Evolutionary conservation across 2,888 invertebrate species (phyloP), one percentile per base, ranked within the genome.

Genomic region (Eupithecia pulchellata): DNA sequence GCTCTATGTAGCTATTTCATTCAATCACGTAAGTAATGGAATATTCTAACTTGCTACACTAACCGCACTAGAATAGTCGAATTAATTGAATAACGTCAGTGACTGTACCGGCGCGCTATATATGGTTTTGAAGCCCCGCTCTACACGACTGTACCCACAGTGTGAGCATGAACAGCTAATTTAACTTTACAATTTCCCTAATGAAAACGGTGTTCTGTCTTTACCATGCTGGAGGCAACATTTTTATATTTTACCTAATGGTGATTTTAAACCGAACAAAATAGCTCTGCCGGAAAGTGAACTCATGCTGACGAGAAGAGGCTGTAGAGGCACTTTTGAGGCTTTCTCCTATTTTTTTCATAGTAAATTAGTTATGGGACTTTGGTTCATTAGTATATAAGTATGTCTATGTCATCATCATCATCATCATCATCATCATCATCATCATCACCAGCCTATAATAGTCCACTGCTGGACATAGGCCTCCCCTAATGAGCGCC

Each of bases 131-230:
- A 62, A 17, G n/a, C 42, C 11, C 20, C 52, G 1, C 25, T 52
- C 11, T 52, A 52, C 52, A 20, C 52, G 25, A 52, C 52, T 69
- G 75, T 75, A 78, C 57, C 14, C 17, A 29, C 27, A 57, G 57
- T 74, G 75, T 77, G 67, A 74, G 72, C 68, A 75, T 60, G 77
- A 79, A 57, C 52, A 52, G 52, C 52, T 81, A 82, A 84, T 84
- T 81, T 77, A 80, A 80, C 82, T 79, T 77, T 70, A 79, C 78
- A 81, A 82, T 83, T 81, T 81, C 78, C 76, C 76, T 84, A 80
- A 83, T 84, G 78, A 82, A 80, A 81, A 74, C 75, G 67, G 77
- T 65, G 62, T 76, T 67, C 74, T 66, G 67, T 66, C 74, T 75
- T 74, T 77, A 77, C 57, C 20, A 68, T 65, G 69, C 70, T 71